phyloP scores from a whole-genome alignment of 92 coral and sea anemone genomes.

The Porites divaricata region DNA sequence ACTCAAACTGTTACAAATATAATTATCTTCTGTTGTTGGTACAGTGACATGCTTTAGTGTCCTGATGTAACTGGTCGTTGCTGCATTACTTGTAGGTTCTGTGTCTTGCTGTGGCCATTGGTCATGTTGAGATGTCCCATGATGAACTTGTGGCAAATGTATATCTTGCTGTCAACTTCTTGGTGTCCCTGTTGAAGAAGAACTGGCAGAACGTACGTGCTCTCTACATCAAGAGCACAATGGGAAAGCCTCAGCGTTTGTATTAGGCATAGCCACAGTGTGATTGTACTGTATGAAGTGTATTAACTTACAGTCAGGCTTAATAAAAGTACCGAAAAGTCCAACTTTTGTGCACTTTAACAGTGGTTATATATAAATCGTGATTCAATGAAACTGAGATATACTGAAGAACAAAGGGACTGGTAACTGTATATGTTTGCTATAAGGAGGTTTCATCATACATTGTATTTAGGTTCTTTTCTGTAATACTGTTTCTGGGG shows the following conservation, averaged over 20 bases:
- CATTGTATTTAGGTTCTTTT: too few species aligned
- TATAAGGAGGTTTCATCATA: too few species aligned
- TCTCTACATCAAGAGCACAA: slow-evolving; percentile 95
- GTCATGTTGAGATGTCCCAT: slow-evolving; percentile 92
- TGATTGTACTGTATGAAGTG: background rate
- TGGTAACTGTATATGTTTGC: too few species aligned
- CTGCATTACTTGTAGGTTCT: slow-evolving; percentile 65
- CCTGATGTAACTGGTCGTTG: background rate
- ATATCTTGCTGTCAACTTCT: slow-evolving; percentile 92
- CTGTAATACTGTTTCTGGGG: too few species aligned
- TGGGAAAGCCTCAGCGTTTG: slow-evolving; percentile 96
- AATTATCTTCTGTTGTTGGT: background rate
- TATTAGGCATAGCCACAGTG: slow-evolving; percentile 45
- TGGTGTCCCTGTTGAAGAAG: slow-evolving; percentile 96
- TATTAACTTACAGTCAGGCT: background rate
- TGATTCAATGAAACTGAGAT: too few species aligned
- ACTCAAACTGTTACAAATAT: background rate
- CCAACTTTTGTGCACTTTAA: background rate
- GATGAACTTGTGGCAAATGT: slow-evolving; percentile 94
- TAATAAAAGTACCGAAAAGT: background rate
- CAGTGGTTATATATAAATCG: too few species aligned
- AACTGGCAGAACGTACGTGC: slow-evolving; percentile 99
- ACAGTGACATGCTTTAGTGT: background rate
- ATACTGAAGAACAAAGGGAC: too few species aligned
- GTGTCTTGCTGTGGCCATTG: slow-evolving; percentile 98